phyloP scores from a whole-genome alignment of 2,797 vertebrate genomes.

The Hipposideros larvatus region DNA sequence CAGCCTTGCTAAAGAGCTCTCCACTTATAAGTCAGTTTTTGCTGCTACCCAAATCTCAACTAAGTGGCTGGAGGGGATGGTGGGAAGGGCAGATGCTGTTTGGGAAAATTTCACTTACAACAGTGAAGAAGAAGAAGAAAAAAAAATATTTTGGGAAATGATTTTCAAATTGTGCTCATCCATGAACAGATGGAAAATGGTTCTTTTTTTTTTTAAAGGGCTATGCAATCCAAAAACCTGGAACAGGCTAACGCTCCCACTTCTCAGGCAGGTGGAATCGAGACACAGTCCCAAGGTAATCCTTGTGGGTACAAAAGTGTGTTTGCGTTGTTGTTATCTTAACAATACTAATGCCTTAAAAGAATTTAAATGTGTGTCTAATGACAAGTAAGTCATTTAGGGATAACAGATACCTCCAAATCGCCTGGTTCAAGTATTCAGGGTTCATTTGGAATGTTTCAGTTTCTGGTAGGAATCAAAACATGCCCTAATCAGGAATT shows the following conservation, averaged over 20 bases:
- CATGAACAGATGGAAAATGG: slow-evolving; percentile 61
- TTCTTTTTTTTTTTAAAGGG: slow-evolving; percentile 77
- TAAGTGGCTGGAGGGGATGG: slow-evolving; percentile 28
- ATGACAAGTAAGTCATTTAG: slow-evolving; percentile 23
- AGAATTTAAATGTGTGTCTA: not conserved
- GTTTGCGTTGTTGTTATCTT: slow-evolving; percentile 37
- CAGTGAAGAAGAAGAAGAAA: not conserved
- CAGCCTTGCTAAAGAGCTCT: slow-evolving; percentile 91
- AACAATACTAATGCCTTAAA: slow-evolving; percentile 70
- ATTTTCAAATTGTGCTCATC: slow-evolving; percentile 46
- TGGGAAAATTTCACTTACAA: not conserved
- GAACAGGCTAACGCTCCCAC: slow-evolving; percentile 63
- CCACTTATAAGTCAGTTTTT: slow-evolving; percentile 92
- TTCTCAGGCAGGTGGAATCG: slow-evolving; percentile 72
- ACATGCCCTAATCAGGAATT: not conserved
- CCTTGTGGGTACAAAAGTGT: slow-evolving; percentile 40
- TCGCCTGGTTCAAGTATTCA: not conserved
- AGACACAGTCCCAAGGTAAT: slow-evolving; percentile 79
- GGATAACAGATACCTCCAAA: not conserved
- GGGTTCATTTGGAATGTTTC: slow-evolving; percentile 29
- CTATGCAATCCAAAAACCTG: slow-evolving; percentile 73
- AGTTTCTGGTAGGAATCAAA: slow-evolving; percentile 41
- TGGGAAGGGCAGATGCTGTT: slow-evolving; percentile 13
- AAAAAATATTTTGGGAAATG: not conserved
- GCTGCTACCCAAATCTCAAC: not conserved